phyloP scores from a whole-genome alignment of 1,140 invertebrate species.

The Drosophila pachea region DNA sequence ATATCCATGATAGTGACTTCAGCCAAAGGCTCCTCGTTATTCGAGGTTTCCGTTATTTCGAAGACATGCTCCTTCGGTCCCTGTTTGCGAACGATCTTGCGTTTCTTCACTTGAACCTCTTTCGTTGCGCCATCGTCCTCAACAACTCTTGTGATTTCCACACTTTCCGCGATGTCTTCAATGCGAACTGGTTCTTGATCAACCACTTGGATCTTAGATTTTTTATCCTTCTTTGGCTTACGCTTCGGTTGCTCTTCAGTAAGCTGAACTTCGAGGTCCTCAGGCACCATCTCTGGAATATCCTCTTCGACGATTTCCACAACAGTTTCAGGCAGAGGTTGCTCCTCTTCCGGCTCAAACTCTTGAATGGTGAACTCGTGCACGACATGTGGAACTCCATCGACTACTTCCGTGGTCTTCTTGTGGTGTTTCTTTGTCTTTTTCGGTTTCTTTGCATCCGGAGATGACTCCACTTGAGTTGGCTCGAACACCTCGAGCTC shows the following conservation, averaged over 20 bases:
- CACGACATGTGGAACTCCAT: conserved; percentile 57
- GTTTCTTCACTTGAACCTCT: conserved; percentile 51
- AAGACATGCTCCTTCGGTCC: conserved; percentile 54
- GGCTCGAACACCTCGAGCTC: conserved; percentile 55
- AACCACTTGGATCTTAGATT: conserved; percentile 27
- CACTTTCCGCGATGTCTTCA: conserved; percentile 47
- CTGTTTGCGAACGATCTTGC: conserved; percentile 50
- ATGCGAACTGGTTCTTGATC: conserved; percentile 44
- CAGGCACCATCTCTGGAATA: conserved; percentile 16
- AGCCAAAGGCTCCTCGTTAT: conserved; percentile 46
- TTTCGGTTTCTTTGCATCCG: conserved; percentile 61
- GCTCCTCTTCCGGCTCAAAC: conserved; percentile 40
- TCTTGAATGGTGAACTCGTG: conserved; percentile 62
- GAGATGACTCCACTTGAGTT: conserved; percentile 32
- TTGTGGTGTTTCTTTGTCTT: conserved; percentile 68
- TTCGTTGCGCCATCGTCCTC: conserved; percentile 40
- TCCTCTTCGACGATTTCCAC: conserved; percentile 38
- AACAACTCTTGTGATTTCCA: conserved; percentile 32
- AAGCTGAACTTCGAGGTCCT: conserved; percentile 44
- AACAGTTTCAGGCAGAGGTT: conserved; percentile 13
- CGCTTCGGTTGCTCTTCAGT: conserved; percentile 51
- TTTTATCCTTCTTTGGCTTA: conserved; percentile 51
- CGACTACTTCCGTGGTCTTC: conserved; percentile 54
- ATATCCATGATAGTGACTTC: conserved; percentile 52
- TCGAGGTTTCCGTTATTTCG: conserved; percentile 53